A percentile compares a stretch with the other conserved stretches of the same genome.
Conservation (phyloP, 2,888 invertebrate species). For the Troides oblongomaculatus region DNA sequence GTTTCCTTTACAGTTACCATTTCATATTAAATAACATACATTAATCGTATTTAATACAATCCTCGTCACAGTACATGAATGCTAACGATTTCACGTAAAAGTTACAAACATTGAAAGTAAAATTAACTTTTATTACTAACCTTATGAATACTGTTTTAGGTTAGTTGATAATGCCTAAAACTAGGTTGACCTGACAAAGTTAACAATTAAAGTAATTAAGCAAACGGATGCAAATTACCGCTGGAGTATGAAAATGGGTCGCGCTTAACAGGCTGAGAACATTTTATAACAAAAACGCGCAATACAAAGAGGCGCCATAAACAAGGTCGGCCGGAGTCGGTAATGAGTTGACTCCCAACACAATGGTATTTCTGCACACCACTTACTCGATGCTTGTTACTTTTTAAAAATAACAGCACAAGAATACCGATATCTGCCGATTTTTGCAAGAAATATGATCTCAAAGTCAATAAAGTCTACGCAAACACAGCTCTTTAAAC, state of each 20-base stretch:
- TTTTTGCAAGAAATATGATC: slow-evolving; percentile 20
- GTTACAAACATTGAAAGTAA: not conserved
- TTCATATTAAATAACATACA: not conserved
- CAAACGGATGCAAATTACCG: slow-evolving; percentile 23
- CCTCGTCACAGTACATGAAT: too few species aligned
- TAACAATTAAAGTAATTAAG: slow-evolving; percentile 14
- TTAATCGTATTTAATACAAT: too few species aligned
- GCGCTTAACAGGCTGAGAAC: slow-evolving; percentile 16
- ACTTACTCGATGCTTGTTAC: slow-evolving; percentile 6
- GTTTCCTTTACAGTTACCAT: not conserved
- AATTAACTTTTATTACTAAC: not conserved
- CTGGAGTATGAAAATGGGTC: slow-evolving; percentile 21
- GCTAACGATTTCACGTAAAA: not conserved
- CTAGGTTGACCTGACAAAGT: slow-evolving; percentile 9
- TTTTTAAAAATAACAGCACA: slow-evolving; percentile 14
- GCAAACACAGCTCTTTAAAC: slow-evolving; percentile 10
- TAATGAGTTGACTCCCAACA: slow-evolving; percentile 23
- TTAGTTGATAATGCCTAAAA: not conserved
- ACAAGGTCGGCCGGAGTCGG: slow-evolving; percentile 12
- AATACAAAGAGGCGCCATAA: slow-evolving; percentile 26
- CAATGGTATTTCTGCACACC: slow-evolving; percentile 15
- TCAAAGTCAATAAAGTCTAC: slow-evolving; percentile 25
- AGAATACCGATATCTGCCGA: slow-evolving; percentile 6
- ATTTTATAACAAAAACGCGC: slow-evolving; percentile 23
- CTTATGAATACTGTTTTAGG: not conserved